A percentile compares a stretch with the other conserved stretches of the same genome.
These are phyloP conservation scores for Sardinella longiceps DNA, from an alignment of 2,797 vertebrate genomes.

Conservation along the genomic window DNA sequence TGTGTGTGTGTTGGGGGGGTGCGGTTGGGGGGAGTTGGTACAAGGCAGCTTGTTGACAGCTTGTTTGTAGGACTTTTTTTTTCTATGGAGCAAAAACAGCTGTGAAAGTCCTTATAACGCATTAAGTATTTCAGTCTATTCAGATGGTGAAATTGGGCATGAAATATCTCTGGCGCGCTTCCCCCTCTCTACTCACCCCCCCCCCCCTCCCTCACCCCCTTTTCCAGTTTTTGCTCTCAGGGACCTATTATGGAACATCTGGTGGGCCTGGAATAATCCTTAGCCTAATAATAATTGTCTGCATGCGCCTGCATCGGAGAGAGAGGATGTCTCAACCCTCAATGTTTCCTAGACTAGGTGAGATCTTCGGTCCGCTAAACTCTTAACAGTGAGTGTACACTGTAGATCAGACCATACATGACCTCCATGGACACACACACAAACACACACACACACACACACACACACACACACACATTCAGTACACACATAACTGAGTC, in stretches of 20 bases:
- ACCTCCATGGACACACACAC: too few species aligned
- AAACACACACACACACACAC: too few species aligned
- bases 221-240: constrained; percentile 48
- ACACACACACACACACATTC: too few species aligned
- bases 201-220: constrained; percentile 13
- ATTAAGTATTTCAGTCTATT: constrained; percentile 57
- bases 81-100: constrained; percentile 54
- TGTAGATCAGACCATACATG: not conserved
- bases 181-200: too few species aligned
- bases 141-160: constrained; percentile 60
- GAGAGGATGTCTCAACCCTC: constrained; percentile 13
- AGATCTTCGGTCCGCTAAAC: not conserved
- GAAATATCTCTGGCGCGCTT: constrained; percentile 41
- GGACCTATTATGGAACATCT: constrained; percentile 55
- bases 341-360: not conserved
- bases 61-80: constrained; percentile 39
- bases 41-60: constrained; percentile 43
- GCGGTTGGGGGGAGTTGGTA: too few species aligned
- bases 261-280: constrained; percentile 51
- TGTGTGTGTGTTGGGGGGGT: too few species aligned
- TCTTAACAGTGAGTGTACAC: not conserved
- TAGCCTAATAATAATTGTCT: constrained; percentile 40
- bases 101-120: constrained; percentile 57
- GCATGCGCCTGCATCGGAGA: constrained; percentile 30
- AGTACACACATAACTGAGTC: too few species aligned